These are phyloP conservation scores for Eulacestoma nigropectus DNA, from an alignment of 2,113 vertebrate genomes.

Conservation along the genomic window DNA sequence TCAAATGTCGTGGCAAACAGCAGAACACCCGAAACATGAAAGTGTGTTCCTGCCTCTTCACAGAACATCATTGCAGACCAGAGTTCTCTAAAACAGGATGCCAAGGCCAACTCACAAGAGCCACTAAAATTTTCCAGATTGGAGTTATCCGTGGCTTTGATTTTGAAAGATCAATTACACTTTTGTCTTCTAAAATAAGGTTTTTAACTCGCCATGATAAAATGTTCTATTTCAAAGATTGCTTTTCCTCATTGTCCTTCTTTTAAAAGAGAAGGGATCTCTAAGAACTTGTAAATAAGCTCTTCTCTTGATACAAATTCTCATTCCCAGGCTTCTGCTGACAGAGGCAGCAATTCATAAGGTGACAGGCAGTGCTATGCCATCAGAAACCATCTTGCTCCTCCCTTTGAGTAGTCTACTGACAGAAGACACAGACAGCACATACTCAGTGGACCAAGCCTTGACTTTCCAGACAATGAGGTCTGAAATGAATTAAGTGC, in stretches of 20 bases:
- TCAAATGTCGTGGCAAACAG: background rate
- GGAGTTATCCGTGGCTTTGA: background rate
- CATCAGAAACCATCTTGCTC: background rate
- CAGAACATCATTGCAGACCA: background rate
- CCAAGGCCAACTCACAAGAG: background rate
- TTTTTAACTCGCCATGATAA: background rate
- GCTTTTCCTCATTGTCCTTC: background rate
- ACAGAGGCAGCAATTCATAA: background rate
- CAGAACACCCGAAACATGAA: background rate
- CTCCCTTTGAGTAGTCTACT: background rate
- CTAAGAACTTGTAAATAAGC: background rate
- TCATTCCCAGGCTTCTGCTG: background rate
- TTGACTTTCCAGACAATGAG: background rate
- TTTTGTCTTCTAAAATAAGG: background rate
- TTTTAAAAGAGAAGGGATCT: background rate
- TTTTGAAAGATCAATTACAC: background rate
- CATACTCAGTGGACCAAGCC: background rate
- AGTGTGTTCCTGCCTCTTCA: background rate
- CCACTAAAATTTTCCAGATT: background rate
- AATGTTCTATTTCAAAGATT: background rate
- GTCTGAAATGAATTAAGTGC: background rate
- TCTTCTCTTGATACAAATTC: background rate
- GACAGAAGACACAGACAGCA: background rate
- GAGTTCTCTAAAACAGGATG: background rate
- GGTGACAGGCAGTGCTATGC: background rate